Percentiles rank a stretch among this genome's conserved stretches.
phyloP scores from a whole-genome alignment of 2,888 invertebrate genomes.

The Esperia sulphurella region DNA sequence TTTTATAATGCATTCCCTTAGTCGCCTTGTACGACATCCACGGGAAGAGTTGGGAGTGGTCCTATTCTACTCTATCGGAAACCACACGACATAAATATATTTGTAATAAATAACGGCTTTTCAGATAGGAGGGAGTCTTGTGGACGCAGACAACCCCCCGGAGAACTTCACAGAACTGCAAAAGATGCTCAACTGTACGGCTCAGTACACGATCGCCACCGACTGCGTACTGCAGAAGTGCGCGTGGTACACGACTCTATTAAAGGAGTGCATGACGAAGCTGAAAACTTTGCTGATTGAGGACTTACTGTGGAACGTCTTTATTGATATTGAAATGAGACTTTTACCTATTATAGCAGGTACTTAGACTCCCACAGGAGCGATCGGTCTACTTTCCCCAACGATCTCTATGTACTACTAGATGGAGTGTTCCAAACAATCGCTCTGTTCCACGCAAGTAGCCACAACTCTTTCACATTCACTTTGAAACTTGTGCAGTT shows the following conservation, averaged over 20 bases:
- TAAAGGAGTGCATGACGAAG: slow-evolving; percentile 36
- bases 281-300: slow-evolving; percentile 33
- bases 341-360: slow-evolving; percentile 64
- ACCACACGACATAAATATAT: no score
- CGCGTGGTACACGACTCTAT: slow-evolving; percentile 44
- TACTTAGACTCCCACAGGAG: no score
- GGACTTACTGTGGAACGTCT: slow-evolving; percentile 55
- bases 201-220: slow-evolving; percentile 45
- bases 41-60: no score
- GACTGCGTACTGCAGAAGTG: slow-evolving; percentile 47
- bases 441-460: no score
- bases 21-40: no score
- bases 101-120: neutral
- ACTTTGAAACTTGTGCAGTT: no score
- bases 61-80: no score
- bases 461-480: no score
- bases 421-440: no score
- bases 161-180: slow-evolving; percentile 52
- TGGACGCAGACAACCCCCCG: slow-evolving; percentile 63
- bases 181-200: slow-evolving; percentile 33
- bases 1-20: no score
- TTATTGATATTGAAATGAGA: slow-evolving; percentile 63
- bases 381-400: no score
- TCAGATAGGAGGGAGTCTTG: slow-evolving; percentile 59
- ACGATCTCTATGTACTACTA: no score